These are phyloP conservation scores for Ptychobarbus kaznakovi DNA, from an alignment of 2,797 vertebrate species.

Conservation along the genomic window DNA sequence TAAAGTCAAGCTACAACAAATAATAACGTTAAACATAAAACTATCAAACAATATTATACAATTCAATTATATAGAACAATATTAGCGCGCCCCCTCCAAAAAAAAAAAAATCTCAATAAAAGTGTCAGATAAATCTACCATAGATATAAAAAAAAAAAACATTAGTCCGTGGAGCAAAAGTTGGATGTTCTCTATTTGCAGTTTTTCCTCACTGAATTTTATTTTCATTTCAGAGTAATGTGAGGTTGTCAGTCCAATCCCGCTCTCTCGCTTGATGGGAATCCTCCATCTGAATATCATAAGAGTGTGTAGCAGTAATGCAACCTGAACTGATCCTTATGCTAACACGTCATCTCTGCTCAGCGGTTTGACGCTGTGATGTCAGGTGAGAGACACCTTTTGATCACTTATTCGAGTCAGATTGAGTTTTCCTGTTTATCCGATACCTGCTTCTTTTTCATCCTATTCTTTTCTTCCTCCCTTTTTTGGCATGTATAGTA, in stretches of 20 bases:
- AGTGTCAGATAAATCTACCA: not conserved
- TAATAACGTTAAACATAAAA: not conserved
- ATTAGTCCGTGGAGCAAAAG: slow-evolving; percentile 42
- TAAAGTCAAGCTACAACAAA: not conserved
- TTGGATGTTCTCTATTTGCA: slow-evolving; percentile 68
- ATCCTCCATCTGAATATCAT: slow-evolving; percentile 72
- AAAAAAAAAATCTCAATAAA: not conserved
- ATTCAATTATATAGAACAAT: not conserved
- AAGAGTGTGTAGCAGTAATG: slow-evolving; percentile 73
- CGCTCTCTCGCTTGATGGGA: slow-evolving; percentile 69
- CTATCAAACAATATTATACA: not conserved
- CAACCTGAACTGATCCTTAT: slow-evolving; percentile 77
- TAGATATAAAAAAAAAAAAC: slow-evolving; percentile 39
- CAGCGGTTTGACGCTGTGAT: slow-evolving; percentile 67
- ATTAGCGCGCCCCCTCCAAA: not conserved
- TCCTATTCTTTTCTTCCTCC: slow-evolving; percentile 69
- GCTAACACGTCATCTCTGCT: slow-evolving; percentile 76
- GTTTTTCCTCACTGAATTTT: slow-evolving; percentile 71
- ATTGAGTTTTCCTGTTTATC: slow-evolving; percentile 72
- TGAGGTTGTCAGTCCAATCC: slow-evolving; percentile 74
- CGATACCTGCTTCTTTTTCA: slow-evolving; percentile 30
- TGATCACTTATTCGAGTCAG: slow-evolving; percentile 76
- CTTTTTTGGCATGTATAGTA: slow-evolving; percentile 66
- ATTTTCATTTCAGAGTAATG: slow-evolving; percentile 75
- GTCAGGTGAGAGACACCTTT: slow-evolving; percentile 78